Evolutionary conservation across 2,113 vertebrate species (phyloP), one percentile per base, ranked within the genome.

Genomic region (Nothobranchius kuhntae): DNA sequence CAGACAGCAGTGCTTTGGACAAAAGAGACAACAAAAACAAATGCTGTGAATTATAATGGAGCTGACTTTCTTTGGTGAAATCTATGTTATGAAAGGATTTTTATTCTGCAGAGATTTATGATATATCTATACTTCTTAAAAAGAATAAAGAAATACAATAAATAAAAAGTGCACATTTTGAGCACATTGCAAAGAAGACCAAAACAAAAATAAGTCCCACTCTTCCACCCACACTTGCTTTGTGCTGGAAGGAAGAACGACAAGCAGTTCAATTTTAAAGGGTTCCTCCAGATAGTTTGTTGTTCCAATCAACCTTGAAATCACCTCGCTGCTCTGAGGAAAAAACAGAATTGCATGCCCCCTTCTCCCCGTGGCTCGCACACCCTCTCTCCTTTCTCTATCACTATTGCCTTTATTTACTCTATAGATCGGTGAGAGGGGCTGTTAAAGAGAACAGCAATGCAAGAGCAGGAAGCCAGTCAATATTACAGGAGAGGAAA

Each of bases 251-350:
- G 54, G 60, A 83, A 77, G 56, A 68, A 70, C 47, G 56, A 64
- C 62, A 53, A 61, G 64, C 26, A 64, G 80, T 70, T 85, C 56
- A 30, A 77, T 76, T 71, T 78, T 55, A 78, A 83, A 86, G 85
- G 71, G 75, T 82, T 75, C 77, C 60, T 78, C 69, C 68, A 71
- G 65, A 78, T 83, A 86, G 82, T 89, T 86, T 88, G 87, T 87
- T 85, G 81, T 91, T 89, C 65, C 87, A 87, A 87, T 92, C 90
- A 91, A 91, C 91, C 91, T 92, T 92, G 90, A 92, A 90, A 91
- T 89, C 89, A 89, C 86, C 89, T 82, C 87, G 11, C 77, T 63
- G 67, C 46, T 81, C 86, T 62, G 64, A 76, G 78, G 68, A 75
- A 70, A 74, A 75, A 81, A 69, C 83, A 81, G 57, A 68, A 78